Evolutionary conservation across 2,888 invertebrate genomes (phyloP).

Genomic region (Sinodicranocentrus sp.): DNA sequence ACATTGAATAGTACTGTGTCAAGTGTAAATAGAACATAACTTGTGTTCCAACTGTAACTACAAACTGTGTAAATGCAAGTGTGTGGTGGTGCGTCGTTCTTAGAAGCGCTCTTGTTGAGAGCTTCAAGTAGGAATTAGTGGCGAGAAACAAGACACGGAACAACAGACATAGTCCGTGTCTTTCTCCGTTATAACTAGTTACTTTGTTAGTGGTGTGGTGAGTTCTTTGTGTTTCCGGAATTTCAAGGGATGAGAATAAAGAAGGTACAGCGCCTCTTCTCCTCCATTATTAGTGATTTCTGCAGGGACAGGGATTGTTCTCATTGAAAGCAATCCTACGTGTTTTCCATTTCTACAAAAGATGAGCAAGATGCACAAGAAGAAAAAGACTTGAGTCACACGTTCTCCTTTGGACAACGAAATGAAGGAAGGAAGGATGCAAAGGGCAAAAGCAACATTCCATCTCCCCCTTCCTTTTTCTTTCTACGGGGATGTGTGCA

Average conservation of each 20-base stretch:
- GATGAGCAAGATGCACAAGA: background rate
- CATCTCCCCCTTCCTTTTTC: background rate
- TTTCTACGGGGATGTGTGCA: background rate
- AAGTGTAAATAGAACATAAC: too few species aligned
- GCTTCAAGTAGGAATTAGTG: conserved; percentile 2
- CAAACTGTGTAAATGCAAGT: background rate
- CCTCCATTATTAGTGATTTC: conserved; percentile 25
- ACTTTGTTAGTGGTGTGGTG: background rate
- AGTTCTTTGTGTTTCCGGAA: background rate
- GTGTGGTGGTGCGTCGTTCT: background rate
- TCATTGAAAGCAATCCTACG: conserved; percentile 13
- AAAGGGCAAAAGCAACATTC: conserved; percentile 15
- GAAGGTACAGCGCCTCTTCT: background rate
- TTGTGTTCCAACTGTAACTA: too few species aligned
- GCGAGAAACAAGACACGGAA: background rate
- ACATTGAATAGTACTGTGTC: too few species aligned
- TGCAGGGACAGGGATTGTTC: conserved; percentile 23
- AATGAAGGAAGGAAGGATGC: conserved; percentile 9
- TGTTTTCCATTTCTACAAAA: conserved; percentile 11
- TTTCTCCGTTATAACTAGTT: background rate
- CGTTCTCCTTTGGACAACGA: background rate
- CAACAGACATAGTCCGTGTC: background rate
- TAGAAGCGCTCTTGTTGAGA: background rate
- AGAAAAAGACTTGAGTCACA: background rate
- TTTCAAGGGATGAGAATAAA: too few species aligned